These are phyloP conservation scores for Pygmarrhopalites habei DNA, from an alignment of 1,140 invertebrate genomes.

Conservation along the genomic window DNA sequence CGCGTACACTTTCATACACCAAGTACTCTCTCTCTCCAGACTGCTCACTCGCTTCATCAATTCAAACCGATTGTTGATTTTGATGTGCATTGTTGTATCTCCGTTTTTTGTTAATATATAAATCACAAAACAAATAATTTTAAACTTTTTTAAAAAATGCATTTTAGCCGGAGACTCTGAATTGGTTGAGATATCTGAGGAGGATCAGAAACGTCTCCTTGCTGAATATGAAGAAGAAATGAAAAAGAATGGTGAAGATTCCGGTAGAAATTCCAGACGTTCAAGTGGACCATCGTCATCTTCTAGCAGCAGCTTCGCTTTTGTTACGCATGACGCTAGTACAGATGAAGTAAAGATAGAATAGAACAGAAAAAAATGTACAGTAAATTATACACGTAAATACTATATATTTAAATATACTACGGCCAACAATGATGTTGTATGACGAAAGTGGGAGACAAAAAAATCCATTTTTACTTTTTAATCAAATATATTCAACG, in stretches of 20 bases:
- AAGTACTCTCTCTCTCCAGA: too few relatives aligned
- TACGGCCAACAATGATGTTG: too few relatives aligned
- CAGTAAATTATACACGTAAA: neutral
- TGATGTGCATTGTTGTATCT: too few relatives aligned
- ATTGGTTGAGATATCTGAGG: constrained; percentile 38
- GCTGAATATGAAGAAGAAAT: constrained; percentile 39
- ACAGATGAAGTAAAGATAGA: constrained; percentile 37
- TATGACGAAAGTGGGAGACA: too few relatives aligned
- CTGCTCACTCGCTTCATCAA: too few relatives aligned
- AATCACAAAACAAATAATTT: too few relatives aligned
- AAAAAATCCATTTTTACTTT: too few relatives aligned
- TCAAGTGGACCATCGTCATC: constrained; percentile 38
- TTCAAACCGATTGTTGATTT: too few relatives aligned
- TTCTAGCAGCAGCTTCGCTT: constrained; percentile 38
- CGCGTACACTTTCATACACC: too few relatives aligned
- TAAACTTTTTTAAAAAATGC: neutral
- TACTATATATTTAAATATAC: neutral
- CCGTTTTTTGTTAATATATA: too few relatives aligned
- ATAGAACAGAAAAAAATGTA: constrained; percentile 2
- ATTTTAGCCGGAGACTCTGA: constrained; percentile 22
- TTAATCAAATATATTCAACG: too few relatives aligned
- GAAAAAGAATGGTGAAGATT: constrained; percentile 28
- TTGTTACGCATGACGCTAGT: constrained; percentile 33
- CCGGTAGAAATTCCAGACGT: constrained; percentile 30
- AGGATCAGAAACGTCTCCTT: constrained; percentile 36